Percentiles rank a stretch among this genome's conserved stretches.
These are phyloP conservation scores for Arion vulgaris DNA, from an alignment of 1,140 invertebrate species.

Conservation along the genomic window DNA sequence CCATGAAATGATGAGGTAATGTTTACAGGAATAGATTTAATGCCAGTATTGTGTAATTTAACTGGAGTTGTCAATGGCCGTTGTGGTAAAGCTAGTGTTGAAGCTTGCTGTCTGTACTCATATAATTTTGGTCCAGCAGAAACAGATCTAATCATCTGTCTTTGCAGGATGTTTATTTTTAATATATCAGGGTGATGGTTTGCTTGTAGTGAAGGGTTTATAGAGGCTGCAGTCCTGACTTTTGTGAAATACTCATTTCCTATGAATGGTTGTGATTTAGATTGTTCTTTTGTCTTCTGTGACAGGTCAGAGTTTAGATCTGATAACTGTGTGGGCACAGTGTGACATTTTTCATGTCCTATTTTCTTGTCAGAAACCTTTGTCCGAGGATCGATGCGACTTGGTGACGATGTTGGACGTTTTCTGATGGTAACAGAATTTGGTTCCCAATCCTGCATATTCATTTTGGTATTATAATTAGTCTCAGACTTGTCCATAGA, in stretches of 20 bases:
- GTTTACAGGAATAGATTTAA: constrained; percentile 47
- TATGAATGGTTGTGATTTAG: constrained; percentile 42
- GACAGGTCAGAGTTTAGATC: constrained; percentile 55
- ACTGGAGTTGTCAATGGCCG: constrained; percentile 58
- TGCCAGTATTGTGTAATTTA: constrained; percentile 47
- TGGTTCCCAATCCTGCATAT: constrained; percentile 52
- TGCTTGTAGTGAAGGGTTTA: constrained; percentile 48
- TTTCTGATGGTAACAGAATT: constrained; percentile 39
- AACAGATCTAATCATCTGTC: constrained; percentile 63
- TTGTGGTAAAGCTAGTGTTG: constrained; percentile 9
- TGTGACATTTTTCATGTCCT: constrained; percentile 52
- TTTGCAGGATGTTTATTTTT: constrained; percentile 62
- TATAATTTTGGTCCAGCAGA: constrained; percentile 54
- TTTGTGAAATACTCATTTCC: constrained; percentile 58
- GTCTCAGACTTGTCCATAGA: constrained; percentile 59
- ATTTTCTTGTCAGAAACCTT: constrained; percentile 64
- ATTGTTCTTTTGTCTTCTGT: constrained; percentile 52
- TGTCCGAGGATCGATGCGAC: constrained; percentile 68
- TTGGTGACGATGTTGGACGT: constrained; percentile 69
- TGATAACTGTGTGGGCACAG: constrained; percentile 54
- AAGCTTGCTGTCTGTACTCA: constrained; percentile 19
- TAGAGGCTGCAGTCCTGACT: constrained; percentile 53
- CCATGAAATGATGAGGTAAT: constrained; percentile 54
- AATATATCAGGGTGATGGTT: constrained; percentile 62
- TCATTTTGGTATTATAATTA: constrained; percentile 56